Conservation (phyloP, 64 coral and sea anemone species). For the Exaiptasia diaphana region DNA sequence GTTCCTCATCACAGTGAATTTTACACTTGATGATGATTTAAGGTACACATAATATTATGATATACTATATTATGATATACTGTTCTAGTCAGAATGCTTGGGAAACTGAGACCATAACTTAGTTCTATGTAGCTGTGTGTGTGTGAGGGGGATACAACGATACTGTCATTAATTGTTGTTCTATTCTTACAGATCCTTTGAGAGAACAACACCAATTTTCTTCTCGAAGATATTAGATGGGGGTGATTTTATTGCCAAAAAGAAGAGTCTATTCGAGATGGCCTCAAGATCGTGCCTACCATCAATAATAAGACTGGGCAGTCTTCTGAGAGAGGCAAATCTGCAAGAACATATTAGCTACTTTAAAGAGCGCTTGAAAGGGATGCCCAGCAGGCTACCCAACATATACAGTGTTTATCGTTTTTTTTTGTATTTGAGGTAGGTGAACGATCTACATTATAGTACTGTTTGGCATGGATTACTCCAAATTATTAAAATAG, state of each 20-base stretch:
- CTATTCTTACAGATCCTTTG: not conserved
- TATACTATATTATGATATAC: not conserved
- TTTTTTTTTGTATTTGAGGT: not conserved
- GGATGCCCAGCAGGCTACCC: not conserved
- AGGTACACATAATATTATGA: constrained; percentile 2
- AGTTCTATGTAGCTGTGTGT: no score
- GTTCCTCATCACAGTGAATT: constrained; percentile 32
- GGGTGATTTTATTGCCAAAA: not conserved
- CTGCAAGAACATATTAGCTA: not conserved
- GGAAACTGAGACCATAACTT: no score
- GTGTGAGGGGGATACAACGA: no score
- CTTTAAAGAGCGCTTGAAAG: not conserved
- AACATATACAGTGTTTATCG: not conserved
- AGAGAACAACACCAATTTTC: not conserved
- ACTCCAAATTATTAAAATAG: no score
- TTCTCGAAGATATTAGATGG: not conserved
- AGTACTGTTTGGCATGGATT: no score
- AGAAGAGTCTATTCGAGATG: not conserved
- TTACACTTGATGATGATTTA: constrained; percentile 33
- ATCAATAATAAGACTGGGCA: no score
- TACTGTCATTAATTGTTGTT: not conserved
- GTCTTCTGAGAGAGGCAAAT: not conserved
- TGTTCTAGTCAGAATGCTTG: not conserved
- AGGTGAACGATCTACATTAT: no score
- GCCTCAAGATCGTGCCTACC: not conserved